A percentile compares a stretch with the other conserved stretches of the same genome.
phyloP scores from a whole-genome alignment of 2,888 invertebrate genomes.

The Lepidochrysops patricia region DNA sequence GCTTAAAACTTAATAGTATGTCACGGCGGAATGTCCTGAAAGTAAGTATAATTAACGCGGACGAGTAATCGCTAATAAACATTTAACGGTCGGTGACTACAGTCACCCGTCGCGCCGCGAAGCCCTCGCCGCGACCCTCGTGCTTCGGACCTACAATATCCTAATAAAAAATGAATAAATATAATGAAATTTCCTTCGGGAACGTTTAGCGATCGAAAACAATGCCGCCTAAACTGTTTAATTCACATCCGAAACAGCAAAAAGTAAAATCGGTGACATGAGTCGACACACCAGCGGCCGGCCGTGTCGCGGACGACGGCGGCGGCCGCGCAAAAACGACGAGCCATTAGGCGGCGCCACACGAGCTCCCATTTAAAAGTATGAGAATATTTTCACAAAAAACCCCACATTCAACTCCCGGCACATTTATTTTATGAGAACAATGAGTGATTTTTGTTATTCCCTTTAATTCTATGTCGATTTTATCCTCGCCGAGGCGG shows the following conservation, averaged over 20 bases:
- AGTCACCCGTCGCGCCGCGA: neutral
- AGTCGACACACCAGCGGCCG: conserved; percentile 66
- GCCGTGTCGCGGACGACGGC: conserved; percentile 43
- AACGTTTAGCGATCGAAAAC: conserved; percentile 39
- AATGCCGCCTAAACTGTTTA: conserved; percentile 67
- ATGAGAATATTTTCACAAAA: conserved; percentile 75
- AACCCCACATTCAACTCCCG: conserved; percentile 72
- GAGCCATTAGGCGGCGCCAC: conserved; percentile 74
- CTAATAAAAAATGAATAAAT: conserved; percentile 27
- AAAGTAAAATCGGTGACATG: conserved; percentile 61
- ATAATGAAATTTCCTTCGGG: conserved; percentile 37
- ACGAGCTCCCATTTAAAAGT: conserved; percentile 74
- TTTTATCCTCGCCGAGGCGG: conserved; percentile 64
- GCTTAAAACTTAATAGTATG: neutral
- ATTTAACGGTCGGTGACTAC: neutral
- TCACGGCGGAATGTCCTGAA: neutral
- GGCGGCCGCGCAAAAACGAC: conserved; percentile 66
- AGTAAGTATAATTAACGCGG: neutral
- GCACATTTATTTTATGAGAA: conserved; percentile 75
- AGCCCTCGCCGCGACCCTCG: neutral
- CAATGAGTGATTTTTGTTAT: conserved; percentile 75
- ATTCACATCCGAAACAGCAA: conserved; percentile 66
- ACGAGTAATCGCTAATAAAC: conserved; percentile 7
- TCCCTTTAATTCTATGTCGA: conserved; percentile 74
- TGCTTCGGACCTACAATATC: conserved; percentile 3